These are phyloP conservation scores for Pygmarrhopalites habei DNA, from an alignment of 1,140 invertebrate genomes.

Conservation along the genomic window DNA sequence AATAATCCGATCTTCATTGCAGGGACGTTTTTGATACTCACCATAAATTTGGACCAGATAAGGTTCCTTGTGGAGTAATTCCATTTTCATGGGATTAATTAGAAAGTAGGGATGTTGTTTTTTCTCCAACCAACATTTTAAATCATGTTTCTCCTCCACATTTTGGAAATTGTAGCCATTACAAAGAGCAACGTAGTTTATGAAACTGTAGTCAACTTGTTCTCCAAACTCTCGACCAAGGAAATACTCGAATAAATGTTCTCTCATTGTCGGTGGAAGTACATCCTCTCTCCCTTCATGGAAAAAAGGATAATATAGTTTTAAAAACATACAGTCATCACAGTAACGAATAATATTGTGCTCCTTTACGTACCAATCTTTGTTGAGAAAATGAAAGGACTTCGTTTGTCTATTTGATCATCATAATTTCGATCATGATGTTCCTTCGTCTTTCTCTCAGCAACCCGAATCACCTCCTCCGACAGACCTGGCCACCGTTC, in stretches of 20 bases:
- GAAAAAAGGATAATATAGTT: too few species aligned
- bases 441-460: slow-evolving; percentile 25
- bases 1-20: too few species aligned
- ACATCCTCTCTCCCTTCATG: not conserved
- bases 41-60: slow-evolving; percentile 18
- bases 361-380: slow-evolving; percentile 15
- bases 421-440: slow-evolving; percentile 30
- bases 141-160: slow-evolving; percentile 15
- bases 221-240: not conserved
- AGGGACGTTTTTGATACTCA: too few species aligned
- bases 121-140: slow-evolving; percentile 32
- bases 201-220: slow-evolving; percentile 21
- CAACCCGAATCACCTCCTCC: slow-evolving; percentile 22
- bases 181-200: slow-evolving; percentile 31
- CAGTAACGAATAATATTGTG: too few species aligned
- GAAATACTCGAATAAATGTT: slow-evolving; percentile 10
- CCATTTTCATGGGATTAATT: slow-evolving; percentile 35
- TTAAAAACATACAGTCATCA: too few species aligned
- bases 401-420: slow-evolving; percentile 14
- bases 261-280: slow-evolving; percentile 3
- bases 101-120: slow-evolving; percentile 32
- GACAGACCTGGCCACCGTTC: slow-evolving; percentile 12
- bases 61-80: slow-evolving; percentile 33
- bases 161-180: slow-evolving; percentile 29
- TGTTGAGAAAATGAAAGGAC: slow-evolving; percentile 26